phyloP scores from a whole-genome alignment of 2,797 vertebrate genomes.

The Heterohyrax brucei region DNA sequence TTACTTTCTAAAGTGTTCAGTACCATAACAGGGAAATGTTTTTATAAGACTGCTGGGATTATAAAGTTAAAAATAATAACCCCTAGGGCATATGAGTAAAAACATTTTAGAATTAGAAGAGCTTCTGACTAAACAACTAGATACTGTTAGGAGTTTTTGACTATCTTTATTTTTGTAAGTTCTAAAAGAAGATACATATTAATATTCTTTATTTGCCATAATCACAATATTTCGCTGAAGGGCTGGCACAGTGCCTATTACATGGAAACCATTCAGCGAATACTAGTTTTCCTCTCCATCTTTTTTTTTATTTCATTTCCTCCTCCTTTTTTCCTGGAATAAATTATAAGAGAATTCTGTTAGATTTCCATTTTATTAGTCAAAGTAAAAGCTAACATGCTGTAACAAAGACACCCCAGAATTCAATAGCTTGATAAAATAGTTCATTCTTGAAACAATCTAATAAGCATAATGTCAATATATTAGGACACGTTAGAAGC shows the following conservation, averaged over 20 bases:
- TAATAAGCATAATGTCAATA: neutral
- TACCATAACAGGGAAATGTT: conserved; percentile 27
- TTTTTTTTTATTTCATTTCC: neutral
- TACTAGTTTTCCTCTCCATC: neutral
- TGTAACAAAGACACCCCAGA: neutral
- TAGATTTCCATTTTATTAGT: neutral
- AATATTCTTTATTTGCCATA: conserved; percentile 7
- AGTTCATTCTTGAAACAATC: neutral
- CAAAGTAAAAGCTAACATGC: neutral
- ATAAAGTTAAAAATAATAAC: conserved; percentile 75
- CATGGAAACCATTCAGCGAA: neutral
- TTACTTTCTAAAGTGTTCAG: conserved; percentile 60
- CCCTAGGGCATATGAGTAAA: conserved; percentile 19
- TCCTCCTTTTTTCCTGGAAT: conserved; percentile 9
- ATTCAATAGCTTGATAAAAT: neutral
- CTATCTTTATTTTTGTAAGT: neutral
- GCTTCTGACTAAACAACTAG: conserved; percentile 14
- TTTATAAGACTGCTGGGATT: neutral
- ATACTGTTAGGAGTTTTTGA: neutral
- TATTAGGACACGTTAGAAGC: neutral
- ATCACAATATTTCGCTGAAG: neutral
- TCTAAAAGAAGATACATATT: conserved; percentile 22
- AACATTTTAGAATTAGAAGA: conserved; percentile 48
- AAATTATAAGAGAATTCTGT: neutral
- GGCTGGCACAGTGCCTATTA: neutral